phyloP scores from a whole-genome alignment of 2,888 invertebrate genomes.

The Harpalus rufipes region DNA sequence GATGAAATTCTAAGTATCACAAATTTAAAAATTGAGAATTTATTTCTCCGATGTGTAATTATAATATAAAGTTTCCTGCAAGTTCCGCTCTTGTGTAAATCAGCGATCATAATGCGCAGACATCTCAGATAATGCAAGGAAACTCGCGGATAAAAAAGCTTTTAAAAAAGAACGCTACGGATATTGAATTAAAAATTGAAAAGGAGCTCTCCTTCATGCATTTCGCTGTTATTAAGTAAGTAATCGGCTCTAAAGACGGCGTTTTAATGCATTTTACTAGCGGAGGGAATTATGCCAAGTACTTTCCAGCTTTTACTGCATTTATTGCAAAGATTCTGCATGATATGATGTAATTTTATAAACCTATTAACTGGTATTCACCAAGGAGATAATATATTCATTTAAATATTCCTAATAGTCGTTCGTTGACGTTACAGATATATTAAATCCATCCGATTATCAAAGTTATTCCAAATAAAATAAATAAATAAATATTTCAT shows the following conservation, averaged over 20 bases:
- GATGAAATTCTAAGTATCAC: too few relatives aligned
- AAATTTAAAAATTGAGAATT: too few relatives aligned
- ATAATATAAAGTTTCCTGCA: neutral
- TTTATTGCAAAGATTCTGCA: neutral
- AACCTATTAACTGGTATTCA: neutral
- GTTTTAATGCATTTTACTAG: neutral
- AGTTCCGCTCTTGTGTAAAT: neutral
- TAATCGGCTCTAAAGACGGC: slow-evolving; percentile 58
- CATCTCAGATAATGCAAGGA: slow-evolving; percentile 51
- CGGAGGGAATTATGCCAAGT: neutral
- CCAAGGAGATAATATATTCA: neutral
- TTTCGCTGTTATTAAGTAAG: slow-evolving; percentile 58
- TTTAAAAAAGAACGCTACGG: slow-evolving; percentile 61
- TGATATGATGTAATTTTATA: neutral
- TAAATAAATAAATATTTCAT: too few relatives aligned
- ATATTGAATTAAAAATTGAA: slow-evolving; percentile 67
- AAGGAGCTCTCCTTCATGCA: slow-evolving; percentile 49
- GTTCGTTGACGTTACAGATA: too few relatives aligned
- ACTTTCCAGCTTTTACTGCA: neutral
- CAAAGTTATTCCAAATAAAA: too few relatives aligned
- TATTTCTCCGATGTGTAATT: neutral
- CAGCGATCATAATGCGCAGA: slow-evolving; percentile 49
- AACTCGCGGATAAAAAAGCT: slow-evolving; percentile 52
- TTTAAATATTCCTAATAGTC: too few relatives aligned
- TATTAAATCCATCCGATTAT: too few relatives aligned